Evolutionary conservation across 2,113 vertebrate species (phyloP).

Genomic region (Amphilophus citrinellus): DNA sequence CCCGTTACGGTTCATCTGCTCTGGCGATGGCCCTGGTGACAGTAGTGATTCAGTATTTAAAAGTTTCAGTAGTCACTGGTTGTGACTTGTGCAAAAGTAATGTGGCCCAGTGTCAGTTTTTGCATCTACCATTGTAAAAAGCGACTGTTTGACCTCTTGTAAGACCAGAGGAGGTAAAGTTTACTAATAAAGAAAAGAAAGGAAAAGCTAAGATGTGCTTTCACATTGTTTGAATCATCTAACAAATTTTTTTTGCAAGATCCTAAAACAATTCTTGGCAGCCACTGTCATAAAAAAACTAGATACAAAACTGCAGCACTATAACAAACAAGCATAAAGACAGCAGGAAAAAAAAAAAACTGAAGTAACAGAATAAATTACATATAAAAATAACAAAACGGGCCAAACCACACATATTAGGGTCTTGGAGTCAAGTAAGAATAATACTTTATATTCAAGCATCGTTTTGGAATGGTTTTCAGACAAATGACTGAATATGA

Average conservation of each 20-base stretch:
- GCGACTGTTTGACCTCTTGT: not conserved
- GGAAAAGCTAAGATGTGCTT: not conserved
- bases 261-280: not conserved
- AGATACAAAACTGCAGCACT: not conserved
- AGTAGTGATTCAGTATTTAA: too few relatives aligned
- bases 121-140: fast-evolving
- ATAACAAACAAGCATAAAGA: not conserved
- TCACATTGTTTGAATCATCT: not conserved
- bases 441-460: not conserved
- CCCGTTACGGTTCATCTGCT: not conserved
- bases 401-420: not conserved
- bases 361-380: not conserved
- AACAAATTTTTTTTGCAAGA: not conserved
- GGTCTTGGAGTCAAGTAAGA: not conserved
- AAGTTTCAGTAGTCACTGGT: not conserved
- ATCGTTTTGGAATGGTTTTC: not conserved
- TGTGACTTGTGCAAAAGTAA: not conserved
- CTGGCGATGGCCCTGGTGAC: too few relatives aligned
- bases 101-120: not conserved
- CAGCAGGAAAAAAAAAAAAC: not conserved
- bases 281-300: not conserved
- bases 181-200: not conserved
- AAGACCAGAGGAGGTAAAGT: not conserved
- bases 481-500: slow-evolving; percentile 2
- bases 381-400: not conserved